A percentile compares a stretch with the other conserved stretches of the same genome.
These are phyloP conservation scores for Halcyon leucocephala DNA, from an alignment of 2,797 vertebrate species.

Conservation along the genomic window DNA sequence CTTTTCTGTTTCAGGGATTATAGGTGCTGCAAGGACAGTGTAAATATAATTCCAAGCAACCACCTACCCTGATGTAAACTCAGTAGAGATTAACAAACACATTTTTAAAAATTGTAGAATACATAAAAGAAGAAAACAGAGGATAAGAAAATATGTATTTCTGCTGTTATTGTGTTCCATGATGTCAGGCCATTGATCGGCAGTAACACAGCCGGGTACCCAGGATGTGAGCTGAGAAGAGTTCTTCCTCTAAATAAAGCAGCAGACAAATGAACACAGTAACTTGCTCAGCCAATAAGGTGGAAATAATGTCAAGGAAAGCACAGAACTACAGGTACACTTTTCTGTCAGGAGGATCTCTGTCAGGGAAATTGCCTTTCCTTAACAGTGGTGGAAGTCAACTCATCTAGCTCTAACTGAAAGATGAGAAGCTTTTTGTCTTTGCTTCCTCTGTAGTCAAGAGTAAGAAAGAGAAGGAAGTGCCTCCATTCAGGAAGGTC, in stretches of 20 bases:
- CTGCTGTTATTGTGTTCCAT: not conserved
- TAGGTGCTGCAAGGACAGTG: not conserved
- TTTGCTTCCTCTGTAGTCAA: not conserved
- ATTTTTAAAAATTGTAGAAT: not conserved
- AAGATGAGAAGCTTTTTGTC: not conserved
- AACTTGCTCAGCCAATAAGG: not conserved
- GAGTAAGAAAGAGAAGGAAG: not conserved
- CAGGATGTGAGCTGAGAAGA: not conserved
- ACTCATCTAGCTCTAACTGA: not conserved
- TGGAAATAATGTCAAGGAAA: not conserved
- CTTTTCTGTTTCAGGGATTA: not conserved
- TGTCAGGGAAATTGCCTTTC: not conserved
- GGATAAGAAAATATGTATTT: not conserved
- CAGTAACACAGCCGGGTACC: not conserved
- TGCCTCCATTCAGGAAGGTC: not conserved
- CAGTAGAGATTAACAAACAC: not conserved
- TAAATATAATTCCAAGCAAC: constrained; percentile 3
- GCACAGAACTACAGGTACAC: not conserved
- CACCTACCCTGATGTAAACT: not conserved
- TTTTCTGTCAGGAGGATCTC: not conserved
- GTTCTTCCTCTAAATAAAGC: not conserved
- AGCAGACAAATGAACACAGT: not conserved
- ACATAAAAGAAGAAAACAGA: not conserved
- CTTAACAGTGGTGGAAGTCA: not conserved
- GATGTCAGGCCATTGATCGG: not conserved